Conservation (phyloP, 2,888 invertebrate species). For the Brenthis daphne region DNA sequence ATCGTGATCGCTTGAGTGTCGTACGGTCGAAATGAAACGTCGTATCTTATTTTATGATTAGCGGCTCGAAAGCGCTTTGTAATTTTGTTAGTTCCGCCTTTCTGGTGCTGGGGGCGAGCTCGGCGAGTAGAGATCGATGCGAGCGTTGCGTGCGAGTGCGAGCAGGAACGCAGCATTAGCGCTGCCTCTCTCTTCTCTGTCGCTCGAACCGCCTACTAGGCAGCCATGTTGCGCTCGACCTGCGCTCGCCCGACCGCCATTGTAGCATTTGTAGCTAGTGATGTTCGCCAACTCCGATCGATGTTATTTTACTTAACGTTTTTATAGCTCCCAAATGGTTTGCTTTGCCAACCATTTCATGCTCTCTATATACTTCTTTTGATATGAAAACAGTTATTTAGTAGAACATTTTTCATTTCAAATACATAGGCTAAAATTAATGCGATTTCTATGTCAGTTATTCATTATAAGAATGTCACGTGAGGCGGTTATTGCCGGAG, state of each 20-base stretch:
- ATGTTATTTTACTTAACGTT: constrained; percentile 55
- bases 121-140: constrained; percentile 81
- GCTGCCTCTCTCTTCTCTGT: constrained; percentile 65
- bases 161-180: constrained; percentile 60
- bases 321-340: constrained; percentile 42
- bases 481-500: constrained; percentile 5
- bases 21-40: constrained; percentile 82
- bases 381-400: not conserved
- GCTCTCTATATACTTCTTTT: constrained; percentile 30
- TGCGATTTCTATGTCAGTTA: constrained; percentile 20
- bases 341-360: constrained; percentile 36
- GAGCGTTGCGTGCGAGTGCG: constrained; percentile 74
- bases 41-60: constrained; percentile 83
- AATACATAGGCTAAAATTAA: constrained; percentile 8
- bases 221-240: constrained; percentile 83
- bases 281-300: constrained; percentile 66
- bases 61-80: constrained; percentile 83
- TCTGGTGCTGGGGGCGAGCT: constrained; percentile 82
- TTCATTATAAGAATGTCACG: constrained; percentile 20
- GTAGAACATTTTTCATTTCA: constrained; percentile 16
- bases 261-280: constrained; percentile 80
- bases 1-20: constrained; percentile 80
- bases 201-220: constrained; percentile 80
- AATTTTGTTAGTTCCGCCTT: constrained; percentile 83
- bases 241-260: constrained; percentile 82